phyloP scores from a whole-genome alignment of 2,888 invertebrate species.

The Caenorhabditis panamensis region DNA sequence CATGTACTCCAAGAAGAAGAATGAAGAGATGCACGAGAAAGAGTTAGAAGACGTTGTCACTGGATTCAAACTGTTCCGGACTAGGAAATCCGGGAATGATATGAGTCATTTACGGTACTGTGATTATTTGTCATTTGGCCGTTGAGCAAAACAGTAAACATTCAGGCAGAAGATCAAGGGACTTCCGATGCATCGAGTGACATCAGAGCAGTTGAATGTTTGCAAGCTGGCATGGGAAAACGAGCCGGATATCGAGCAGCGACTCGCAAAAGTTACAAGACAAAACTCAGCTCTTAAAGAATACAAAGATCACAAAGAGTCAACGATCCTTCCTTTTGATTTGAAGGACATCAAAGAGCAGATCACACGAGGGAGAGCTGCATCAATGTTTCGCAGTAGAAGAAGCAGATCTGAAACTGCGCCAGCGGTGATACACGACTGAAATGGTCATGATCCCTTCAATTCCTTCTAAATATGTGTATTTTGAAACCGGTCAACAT shows the following conservation, averaged over 20 bases:
- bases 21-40: conserved; percentile 65
- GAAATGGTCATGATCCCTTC: conserved; percentile 8
- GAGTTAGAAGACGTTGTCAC: conserved; percentile 67
- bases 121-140: too few species aligned
- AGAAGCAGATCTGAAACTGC: conserved; percentile 56
- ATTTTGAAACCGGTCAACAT: conserved; percentile 50
- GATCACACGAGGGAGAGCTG: conserved; percentile 42
- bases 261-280: conserved; percentile 49
- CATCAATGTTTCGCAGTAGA: conserved; percentile 49
- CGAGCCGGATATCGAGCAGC: conserved; percentile 49
- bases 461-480: conserved; percentile 24
- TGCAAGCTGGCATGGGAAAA: conserved; percentile 57
- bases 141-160: not conserved
- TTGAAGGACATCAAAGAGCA: conserved; percentile 41
- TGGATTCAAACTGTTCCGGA: conserved; percentile 63
- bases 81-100: conserved; percentile 58
- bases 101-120: conserved; percentile 54
- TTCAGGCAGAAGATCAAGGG: conserved; percentile 52
- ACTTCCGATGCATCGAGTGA: conserved; percentile 50
- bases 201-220: conserved; percentile 56
- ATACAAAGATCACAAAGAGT: conserved; percentile 28
- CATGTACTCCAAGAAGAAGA: conserved; percentile 69
- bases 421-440: conserved; percentile 40
- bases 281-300: conserved; percentile 58
- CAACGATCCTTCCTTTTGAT: conserved; percentile 40